Evolutionary conservation across 2,113 vertebrate species (phyloP).

Genomic region (Ovis aries): DNA sequence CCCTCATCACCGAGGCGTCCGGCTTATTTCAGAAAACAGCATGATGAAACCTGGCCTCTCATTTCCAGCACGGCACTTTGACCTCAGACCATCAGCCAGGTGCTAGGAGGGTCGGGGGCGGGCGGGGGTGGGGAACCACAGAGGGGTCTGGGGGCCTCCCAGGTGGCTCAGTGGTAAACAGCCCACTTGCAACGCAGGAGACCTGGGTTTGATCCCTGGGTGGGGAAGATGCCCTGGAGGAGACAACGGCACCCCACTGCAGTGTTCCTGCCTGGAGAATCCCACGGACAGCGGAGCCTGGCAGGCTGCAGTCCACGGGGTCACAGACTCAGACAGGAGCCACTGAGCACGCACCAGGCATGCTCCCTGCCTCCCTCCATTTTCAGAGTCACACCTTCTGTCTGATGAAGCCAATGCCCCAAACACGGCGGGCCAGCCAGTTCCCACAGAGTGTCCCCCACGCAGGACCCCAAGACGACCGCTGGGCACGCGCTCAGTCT

Average conservation of each 20-base stretch:
- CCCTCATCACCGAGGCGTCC: fast-evolving
- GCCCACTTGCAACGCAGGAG: fast-evolving
- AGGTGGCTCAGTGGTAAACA: background rate
- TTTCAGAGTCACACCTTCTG: background rate
- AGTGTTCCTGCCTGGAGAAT: background rate
- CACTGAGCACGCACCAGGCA: fast-evolving
- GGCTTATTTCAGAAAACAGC: background rate
- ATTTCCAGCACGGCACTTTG: fast-evolving
- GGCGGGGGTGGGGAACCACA: background rate
- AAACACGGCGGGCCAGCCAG: fast-evolving
- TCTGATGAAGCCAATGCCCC: background rate
- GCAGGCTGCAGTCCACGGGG: fast-evolving
- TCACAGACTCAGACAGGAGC: background rate
- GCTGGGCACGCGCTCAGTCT: fast-evolving
- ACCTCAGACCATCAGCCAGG: background rate
- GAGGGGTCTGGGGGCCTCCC: background rate
- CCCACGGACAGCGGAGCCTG: background rate
- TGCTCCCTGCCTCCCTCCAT: fast-evolving
- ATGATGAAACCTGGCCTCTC: background rate
- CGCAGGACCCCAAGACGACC: background rate
- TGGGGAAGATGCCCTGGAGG: background rate
- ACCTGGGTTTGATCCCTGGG: background rate
- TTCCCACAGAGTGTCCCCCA: background rate
- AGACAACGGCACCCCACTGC: background rate
- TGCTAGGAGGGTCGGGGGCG: fast-evolving